These are phyloP conservation scores for Siphamia tubifer DNA, from an alignment of 2,113 vertebrate species.

Conservation along the genomic window DNA sequence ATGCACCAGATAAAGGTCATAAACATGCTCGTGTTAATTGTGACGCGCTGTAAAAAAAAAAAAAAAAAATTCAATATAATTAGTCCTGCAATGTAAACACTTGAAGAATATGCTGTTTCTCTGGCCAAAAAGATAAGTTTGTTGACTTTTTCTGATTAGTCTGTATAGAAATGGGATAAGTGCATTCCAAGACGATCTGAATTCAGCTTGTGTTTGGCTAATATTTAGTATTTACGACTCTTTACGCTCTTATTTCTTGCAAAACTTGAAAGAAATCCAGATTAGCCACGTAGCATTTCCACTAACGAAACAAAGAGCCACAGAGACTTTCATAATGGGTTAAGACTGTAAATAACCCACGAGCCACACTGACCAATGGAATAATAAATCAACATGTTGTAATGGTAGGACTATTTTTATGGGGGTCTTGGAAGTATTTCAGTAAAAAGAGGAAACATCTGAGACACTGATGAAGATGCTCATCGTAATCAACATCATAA, in stretches of 20 bases:
- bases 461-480: not conserved
- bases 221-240: constrained; percentile 1
- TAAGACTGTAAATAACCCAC: too few relatives aligned
- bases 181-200: constrained; percentile 29
- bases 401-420: too few relatives aligned
- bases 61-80: not conserved
- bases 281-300: not conserved
- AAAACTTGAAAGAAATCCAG: not conserved
- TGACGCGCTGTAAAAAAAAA: not conserved
- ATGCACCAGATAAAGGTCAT: too few relatives aligned
- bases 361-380: too few relatives aligned
- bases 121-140: constrained; percentile 39
- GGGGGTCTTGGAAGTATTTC: too few relatives aligned
- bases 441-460: too few relatives aligned
- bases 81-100: constrained; percentile 1
- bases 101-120: not conserved
- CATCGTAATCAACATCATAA: not conserved
- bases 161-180: constrained; percentile 25
- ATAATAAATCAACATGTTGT: too few relatives aligned
- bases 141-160: constrained; percentile 52
- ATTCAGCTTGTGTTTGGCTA: not conserved
- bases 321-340: too few relatives aligned
- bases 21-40: not conserved
- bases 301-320: not conserved
- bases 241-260: too few relatives aligned